Evolutionary conservation across 2,797 vertebrate species (phyloP).

Genomic region (Aselliscus stoliczkanus): DNA sequence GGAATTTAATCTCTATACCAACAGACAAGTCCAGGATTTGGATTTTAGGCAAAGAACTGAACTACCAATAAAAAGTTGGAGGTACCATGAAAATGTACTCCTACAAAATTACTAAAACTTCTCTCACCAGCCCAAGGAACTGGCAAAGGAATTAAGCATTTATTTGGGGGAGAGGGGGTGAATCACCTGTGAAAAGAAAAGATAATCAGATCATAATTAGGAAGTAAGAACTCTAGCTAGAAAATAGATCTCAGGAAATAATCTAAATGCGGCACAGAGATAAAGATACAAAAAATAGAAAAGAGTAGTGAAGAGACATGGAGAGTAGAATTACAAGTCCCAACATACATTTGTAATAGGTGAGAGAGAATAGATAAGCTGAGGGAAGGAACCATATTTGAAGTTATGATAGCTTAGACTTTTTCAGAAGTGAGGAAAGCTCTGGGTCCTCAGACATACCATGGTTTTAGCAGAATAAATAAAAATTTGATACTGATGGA

Average conservation of each 20-base stretch:
- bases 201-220: background rate
- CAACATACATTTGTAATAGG: background rate
- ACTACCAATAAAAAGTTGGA: background rate
- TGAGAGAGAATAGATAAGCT: background rate
- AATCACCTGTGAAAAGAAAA: background rate
- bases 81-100: background rate
- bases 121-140: background rate
- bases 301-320: background rate
- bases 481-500: background rate
- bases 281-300: background rate
- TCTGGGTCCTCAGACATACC: background rate
- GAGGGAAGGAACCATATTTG: background rate
- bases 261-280: background rate
- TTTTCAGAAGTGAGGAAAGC: background rate
- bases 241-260: background rate
- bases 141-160: background rate
- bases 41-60: background rate
- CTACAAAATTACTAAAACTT: background rate
- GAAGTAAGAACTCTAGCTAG: background rate
- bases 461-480: background rate
- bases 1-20: background rate
- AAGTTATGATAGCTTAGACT: background rate
- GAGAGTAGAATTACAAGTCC: background rate
- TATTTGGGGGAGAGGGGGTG: accelerated
- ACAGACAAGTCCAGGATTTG: background rate